Evolutionary conservation across 2,797 vertebrate species (phyloP).

Genomic region (Fratercula arctica): DNA sequence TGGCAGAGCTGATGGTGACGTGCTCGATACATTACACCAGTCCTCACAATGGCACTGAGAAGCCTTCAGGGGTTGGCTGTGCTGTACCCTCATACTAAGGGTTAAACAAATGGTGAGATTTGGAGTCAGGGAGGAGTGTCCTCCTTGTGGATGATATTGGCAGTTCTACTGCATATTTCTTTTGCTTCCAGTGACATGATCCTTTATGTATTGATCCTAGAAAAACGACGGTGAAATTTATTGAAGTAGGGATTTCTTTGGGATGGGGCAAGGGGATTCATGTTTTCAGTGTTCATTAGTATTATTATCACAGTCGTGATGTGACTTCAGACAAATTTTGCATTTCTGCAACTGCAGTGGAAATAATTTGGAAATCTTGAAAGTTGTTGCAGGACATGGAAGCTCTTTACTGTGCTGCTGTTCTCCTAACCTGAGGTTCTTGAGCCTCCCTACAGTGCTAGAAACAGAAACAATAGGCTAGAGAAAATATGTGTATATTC

Average conservation of each 20-base stretch:
- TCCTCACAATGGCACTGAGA: background rate
- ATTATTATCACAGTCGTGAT: background rate
- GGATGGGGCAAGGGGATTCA: background rate
- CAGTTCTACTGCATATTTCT: background rate
- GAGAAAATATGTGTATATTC: background rate
- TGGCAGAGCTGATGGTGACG: fast-evolving
- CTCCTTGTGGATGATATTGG: background rate
- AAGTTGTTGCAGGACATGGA: background rate
- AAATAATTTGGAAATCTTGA: background rate
- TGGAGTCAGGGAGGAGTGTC: background rate
- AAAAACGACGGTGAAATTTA: background rate
- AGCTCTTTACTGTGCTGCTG: background rate
- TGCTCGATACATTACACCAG: background rate
- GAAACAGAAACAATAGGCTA: background rate
- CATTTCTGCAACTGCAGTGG: background rate
- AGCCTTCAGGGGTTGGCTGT: fast-evolving
- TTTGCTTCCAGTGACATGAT: background rate
- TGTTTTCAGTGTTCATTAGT: background rate
- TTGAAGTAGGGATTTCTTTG: background rate
- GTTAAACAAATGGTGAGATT: background rate
- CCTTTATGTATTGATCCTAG: background rate
- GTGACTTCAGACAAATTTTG: background rate
- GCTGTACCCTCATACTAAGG: background rate
- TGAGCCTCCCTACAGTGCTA: background rate
- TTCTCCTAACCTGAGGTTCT: background rate